A percentile compares a stretch with the other conserved stretches of the same genome.
phyloP scores from a whole-genome alignment of 2,797 vertebrate species.

The Perodicticus potto region DNA sequence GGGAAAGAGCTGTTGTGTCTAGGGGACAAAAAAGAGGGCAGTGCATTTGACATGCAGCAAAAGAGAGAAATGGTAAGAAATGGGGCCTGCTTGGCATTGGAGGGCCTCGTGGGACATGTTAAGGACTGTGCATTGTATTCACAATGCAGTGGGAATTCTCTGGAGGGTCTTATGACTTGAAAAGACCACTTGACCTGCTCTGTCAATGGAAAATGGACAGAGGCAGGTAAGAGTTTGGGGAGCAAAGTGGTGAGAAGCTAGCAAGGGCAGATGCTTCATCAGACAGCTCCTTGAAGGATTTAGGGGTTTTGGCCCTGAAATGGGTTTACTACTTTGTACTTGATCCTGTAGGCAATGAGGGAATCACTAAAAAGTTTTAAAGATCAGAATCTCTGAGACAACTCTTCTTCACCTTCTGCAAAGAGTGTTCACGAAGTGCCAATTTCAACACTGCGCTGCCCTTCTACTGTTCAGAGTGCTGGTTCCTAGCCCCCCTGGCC shows the following conservation, averaged over 20 bases:
- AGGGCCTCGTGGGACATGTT: background rate
- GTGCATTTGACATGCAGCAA: background rate
- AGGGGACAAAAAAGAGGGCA: background rate
- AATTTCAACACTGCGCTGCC: background rate
- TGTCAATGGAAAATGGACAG: background rate
- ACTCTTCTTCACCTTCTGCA: background rate
- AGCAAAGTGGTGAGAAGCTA: background rate
- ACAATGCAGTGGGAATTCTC: background rate
- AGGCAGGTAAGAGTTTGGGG: background rate
- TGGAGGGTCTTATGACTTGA: conserved; percentile 14
- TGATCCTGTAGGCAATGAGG: background rate
- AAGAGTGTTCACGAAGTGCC: background rate
- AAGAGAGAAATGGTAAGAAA: background rate
- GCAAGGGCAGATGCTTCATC: conserved; percentile 15
- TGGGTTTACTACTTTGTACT: background rate
- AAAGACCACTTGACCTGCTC: background rate
- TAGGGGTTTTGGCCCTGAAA: background rate
- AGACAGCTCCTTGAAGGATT: background rate
- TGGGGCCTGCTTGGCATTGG: no score
- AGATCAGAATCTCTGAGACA: background rate
- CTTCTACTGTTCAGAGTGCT: background rate
- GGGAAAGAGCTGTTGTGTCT: background rate
- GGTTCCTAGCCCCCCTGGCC: background rate
- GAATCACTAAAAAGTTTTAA: conserved; percentile 6
- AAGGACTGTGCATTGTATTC: background rate